A percentile compares a stretch with the other conserved stretches of the same genome.
Conservation (phyloP, 2,797 vertebrate genomes). For the Babyrousa celebensis region DNA sequence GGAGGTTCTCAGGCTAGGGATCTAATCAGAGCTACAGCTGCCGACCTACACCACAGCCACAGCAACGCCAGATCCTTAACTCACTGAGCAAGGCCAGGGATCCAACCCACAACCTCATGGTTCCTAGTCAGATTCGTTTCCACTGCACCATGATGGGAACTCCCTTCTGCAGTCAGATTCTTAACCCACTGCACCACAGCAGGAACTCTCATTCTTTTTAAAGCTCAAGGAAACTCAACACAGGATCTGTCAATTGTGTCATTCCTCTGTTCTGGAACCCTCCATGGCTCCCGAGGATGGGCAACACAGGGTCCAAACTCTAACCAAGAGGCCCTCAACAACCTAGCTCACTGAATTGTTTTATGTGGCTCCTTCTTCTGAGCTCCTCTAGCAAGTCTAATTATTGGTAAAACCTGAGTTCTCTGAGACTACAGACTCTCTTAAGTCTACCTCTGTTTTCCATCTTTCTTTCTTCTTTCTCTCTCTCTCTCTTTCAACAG, state of each 20-base stretch:
- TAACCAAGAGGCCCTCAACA: neutral
- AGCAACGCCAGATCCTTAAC: too few relatives aligned
- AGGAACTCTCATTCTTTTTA: neutral
- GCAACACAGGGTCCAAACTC: neutral
- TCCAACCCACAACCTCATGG: too few relatives aligned
- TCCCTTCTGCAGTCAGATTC: too few relatives aligned
- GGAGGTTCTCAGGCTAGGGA: too few relatives aligned
- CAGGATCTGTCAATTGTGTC: neutral
- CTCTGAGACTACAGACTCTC: neutral
- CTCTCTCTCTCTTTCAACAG: conserved; percentile 4
- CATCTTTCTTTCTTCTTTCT: too few relatives aligned
- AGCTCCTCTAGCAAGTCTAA: neutral
- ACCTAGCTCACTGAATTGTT: neutral
- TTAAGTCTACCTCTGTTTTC: neutral
- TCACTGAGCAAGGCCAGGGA: too few relatives aligned
- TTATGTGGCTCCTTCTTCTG: neutral
- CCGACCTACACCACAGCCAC: too few relatives aligned
- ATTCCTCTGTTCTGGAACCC: conserved; percentile 29
- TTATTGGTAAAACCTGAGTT: neutral
- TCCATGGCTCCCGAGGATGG: neutral
- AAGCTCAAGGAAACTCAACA: neutral
- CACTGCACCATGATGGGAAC: too few relatives aligned
- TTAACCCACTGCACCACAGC: too few relatives aligned
- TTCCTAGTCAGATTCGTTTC: too few relatives aligned
- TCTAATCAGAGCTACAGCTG: too few relatives aligned